Conservation (phyloP, 2,113 vertebrate species). For the Bambusicola thoracicus region DNA sequence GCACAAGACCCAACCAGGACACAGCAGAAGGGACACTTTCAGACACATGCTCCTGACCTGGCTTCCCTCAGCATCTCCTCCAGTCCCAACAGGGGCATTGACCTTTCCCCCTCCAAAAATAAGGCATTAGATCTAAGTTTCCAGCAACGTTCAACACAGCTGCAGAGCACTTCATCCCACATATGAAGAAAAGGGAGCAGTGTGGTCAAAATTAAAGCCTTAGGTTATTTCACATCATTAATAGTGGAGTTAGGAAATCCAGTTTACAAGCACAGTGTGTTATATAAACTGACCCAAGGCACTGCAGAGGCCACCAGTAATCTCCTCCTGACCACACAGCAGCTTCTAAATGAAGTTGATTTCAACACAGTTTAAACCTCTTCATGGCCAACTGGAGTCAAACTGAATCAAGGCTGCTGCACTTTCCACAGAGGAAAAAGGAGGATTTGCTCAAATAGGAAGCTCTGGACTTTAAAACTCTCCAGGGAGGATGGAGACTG, state of each 20-base stretch:
- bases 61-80: background rate
- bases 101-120: background rate
- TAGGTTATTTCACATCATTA: background rate
- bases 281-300: background rate
- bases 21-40: background rate
- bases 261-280: background rate
- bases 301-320: background rate
- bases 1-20: background rate
- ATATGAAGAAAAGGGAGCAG: background rate
- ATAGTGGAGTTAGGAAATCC: background rate
- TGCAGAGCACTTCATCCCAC: background rate
- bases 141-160: background rate
- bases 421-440: background rate
- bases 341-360: background rate
- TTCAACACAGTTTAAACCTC: background rate
- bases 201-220: background rate
- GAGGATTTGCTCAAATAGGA: background rate
- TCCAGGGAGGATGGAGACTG: accelerated
- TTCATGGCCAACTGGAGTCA: background rate
- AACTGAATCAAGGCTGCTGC: background rate
- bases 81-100: background rate
- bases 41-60: background rate
- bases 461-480: background rate
- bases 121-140: accelerated
- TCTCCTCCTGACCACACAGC: background rate